Evolutionary conservation across 2,888 invertebrate species (phyloP).

Genomic region (Cremastobaeus sp.): DNA sequence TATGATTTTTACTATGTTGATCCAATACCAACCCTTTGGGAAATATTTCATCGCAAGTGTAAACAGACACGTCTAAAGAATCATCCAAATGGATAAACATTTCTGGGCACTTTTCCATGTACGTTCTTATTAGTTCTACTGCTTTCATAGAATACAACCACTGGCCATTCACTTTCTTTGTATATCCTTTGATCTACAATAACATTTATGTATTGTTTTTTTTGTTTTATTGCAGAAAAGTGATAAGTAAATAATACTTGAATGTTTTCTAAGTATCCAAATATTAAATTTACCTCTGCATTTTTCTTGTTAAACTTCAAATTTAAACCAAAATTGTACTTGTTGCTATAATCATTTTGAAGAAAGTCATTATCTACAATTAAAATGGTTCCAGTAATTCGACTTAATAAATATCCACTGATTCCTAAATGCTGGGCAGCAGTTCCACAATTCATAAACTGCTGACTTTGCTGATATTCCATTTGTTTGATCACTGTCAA

Average conservation of each 20-base stretch:
- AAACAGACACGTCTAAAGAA: slow-evolving; percentile 79
- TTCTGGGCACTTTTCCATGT: slow-evolving; percentile 85
- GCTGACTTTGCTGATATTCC: slow-evolving; percentile 71
- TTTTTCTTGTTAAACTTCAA: slow-evolving; percentile 91
- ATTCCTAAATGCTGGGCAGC: slow-evolving; percentile 84
- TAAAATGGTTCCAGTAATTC: slow-evolving; percentile 91
- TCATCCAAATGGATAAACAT: slow-evolving; percentile 83
- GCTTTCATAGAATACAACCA: slow-evolving; percentile 92
- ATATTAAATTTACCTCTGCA: slow-evolving; percentile 84
- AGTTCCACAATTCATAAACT: slow-evolving; percentile 81
- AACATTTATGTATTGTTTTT: too few species aligned
- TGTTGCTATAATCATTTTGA: slow-evolving; percentile 78
- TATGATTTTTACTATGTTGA: too few species aligned
- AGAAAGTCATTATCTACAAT: slow-evolving; percentile 77
- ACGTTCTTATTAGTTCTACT: slow-evolving; percentile 84
- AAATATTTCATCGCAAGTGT: slow-evolving; percentile 85
- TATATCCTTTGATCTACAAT: slow-evolving; percentile 87
- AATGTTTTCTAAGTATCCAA: too few species aligned
- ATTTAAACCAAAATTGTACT: slow-evolving; percentile 92
- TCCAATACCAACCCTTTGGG: slow-evolving; percentile 77
- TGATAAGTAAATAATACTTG: too few species aligned
- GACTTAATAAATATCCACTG: slow-evolving; percentile 85
- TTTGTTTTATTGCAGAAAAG: too few species aligned
- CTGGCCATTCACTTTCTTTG: slow-evolving; percentile 82
- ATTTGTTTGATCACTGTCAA: slow-evolving; percentile 66